Evolutionary conservation across 2,797 vertebrate genomes (phyloP).

Genomic region (Crypturellus tataupa): DNA sequence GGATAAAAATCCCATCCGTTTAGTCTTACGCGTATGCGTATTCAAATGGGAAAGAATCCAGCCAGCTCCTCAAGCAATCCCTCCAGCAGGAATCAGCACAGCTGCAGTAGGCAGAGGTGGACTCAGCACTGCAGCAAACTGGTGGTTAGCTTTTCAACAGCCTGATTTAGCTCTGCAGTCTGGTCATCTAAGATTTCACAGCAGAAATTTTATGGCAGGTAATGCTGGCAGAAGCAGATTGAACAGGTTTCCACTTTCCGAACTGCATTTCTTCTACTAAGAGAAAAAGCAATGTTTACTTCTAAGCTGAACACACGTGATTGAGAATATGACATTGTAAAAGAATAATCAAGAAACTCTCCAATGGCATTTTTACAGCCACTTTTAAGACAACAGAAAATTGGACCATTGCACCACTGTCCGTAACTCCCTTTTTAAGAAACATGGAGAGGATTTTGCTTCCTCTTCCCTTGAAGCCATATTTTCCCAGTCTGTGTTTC

Average conservation of each 20-base stretch:
- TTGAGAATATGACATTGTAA: neutral
- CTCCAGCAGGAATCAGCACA: neutral
- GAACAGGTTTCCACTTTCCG: neutral
- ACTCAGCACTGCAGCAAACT: neutral
- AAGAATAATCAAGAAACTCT: neutral
- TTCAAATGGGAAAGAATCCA: conserved; percentile 33
- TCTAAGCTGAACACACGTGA: neutral
- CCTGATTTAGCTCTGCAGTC: neutral
- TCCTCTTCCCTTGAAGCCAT: neutral
- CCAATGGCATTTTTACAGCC: neutral
- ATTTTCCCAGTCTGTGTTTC: neutral
- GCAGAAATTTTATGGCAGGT: neutral
- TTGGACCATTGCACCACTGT: neutral
- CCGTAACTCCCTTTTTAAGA: neutral
- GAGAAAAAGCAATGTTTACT: neutral
- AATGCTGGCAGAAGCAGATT: neutral
- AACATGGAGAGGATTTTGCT: neutral
- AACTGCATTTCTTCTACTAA: neutral
- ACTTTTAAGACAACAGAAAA: neutral
- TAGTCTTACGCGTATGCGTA: neutral
- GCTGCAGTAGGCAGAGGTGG: conserved; percentile 1
- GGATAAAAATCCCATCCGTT: neutral
- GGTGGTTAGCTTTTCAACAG: neutral
- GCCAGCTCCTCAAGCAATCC: neutral
- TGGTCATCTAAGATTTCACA: neutral